Percentiles rank a stretch among this genome's conserved stretches.
phyloP scores from a whole-genome alignment of 30 jellyfish, hydroid and myxozoan species.

The Sanderia malayensis region DNA sequence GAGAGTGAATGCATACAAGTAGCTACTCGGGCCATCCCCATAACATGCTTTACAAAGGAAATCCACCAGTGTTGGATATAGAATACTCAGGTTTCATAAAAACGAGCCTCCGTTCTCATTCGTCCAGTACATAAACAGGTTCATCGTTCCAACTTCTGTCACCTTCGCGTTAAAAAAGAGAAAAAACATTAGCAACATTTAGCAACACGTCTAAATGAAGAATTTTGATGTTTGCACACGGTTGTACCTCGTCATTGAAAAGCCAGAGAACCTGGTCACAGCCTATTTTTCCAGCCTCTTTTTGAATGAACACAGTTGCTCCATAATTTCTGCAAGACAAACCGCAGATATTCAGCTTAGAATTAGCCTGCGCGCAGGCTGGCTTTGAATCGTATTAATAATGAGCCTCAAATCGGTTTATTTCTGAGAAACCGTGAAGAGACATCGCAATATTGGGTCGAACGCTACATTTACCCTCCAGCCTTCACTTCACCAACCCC shows the following conservation, averaged over 20 bases:
- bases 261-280: constrained; percentile 90
- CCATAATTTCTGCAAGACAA: constrained; percentile 68
- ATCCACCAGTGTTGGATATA: too few species aligned
- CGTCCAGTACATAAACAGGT: constrained; percentile 82
- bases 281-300: constrained; percentile 66
- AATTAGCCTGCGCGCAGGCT: too few species aligned
- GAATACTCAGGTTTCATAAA: too few species aligned
- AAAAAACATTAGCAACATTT: not conserved
- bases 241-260: constrained; percentile 77
- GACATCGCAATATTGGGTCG: too few species aligned
- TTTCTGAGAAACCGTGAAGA: too few species aligned
- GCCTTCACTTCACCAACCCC: constrained; percentile 94
- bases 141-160: constrained; percentile 98
- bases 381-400: too few species aligned
- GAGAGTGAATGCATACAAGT: too few species aligned
- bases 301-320: constrained; percentile 83
- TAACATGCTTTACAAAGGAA: too few species aligned
- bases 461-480: constrained; percentile 75
- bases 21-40: too few species aligned
- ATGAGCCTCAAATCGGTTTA: too few species aligned
- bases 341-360: not conserved
- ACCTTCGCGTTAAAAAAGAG: constrained; percentile 38
- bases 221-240: too few species aligned
- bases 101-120: constrained; percentile 80
- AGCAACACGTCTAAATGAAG: too few species aligned